Percentiles rank a stretch among this genome's conserved stretches.
Evolutionary conservation across 2,888 invertebrate genomes (phyloP).

Genomic region (Schizotus pectinicornis): DNA sequence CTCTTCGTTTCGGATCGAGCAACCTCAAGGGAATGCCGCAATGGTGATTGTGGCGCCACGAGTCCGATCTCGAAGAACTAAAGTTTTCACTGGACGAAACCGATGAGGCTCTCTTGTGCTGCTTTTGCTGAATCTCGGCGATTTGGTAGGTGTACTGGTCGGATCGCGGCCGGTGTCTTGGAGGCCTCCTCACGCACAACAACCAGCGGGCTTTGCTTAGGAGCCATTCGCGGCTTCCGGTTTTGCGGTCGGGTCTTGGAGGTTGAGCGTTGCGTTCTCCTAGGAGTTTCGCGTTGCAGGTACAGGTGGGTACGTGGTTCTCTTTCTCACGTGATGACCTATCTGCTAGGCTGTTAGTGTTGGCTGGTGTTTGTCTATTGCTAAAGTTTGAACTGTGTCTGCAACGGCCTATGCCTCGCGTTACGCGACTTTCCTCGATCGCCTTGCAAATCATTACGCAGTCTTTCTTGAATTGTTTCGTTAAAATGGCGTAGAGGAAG

Average conservation of each 20-base stretch:
- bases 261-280: constrained; percentile 53
- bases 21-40: constrained; percentile 79
- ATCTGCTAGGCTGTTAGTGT: constrained; percentile 83
- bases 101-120: constrained; percentile 79
- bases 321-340: constrained; percentile 77
- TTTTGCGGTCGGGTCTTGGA: constrained; percentile 49
- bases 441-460: constrained; percentile 95
- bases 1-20: constrained; percentile 77
- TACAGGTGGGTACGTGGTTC: constrained; percentile 65
- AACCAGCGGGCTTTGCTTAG: constrained; percentile 60
- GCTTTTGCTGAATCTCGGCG: constrained; percentile 76
- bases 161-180: constrained; percentile 59
- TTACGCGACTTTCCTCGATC: constrained; percentile 92
- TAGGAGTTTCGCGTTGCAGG: constrained; percentile 64
- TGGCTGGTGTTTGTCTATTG: constrained; percentile 85
- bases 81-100: constrained; percentile 90
- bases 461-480: constrained; percentile 97
- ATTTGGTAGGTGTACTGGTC: constrained; percentile 79
- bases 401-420: constrained; percentile 84
- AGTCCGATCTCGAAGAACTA: constrained; percentile 86
- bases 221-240: constrained; percentile 56
- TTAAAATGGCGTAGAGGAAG: constrained; percentile 95
- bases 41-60: constrained; percentile 78
- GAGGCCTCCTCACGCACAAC: constrained; percentile 55
- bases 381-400: constrained; percentile 87